Evolutionary conservation across 2,113 vertebrate genomes (phyloP), one percentile per base, ranked within the genome.

Genomic region (Lamprotornis superbus): DNA sequence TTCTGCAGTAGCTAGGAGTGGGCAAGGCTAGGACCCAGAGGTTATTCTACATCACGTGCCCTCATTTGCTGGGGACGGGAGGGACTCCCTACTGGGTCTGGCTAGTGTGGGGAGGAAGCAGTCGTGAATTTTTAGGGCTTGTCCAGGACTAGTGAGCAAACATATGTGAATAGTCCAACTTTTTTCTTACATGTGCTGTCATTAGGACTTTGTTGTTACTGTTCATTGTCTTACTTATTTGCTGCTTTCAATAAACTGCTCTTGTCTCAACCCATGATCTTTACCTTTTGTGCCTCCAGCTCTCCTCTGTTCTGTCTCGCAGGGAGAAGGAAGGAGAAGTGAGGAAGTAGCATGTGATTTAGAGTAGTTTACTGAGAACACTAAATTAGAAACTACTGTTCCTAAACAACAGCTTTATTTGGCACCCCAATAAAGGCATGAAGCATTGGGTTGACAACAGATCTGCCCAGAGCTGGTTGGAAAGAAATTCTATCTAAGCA

Each of bases 141-240:
- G 17, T 65, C 10, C 42, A 56, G 28, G 12, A 56, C 7, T 7
- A 2, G 3, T 42, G 16, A 31, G 20, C 3, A 76, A 86, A 50
- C 13, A n/a, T 7, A 18, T 12, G 15, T n/a, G 25, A 42, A 42
- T 25, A 59, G 16, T 35, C 30, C 21, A 24, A 20, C 5, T 35
- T 56, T 25, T 67, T 67, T 76, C 30, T 76, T 57, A 14, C 13
- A 5, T 49, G 7, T 20, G 30, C 35, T 76, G 35, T 35, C 37
- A 25, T 50, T 42, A 49, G 24, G 13, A 49, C 25, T 75, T 57
- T 11, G 20, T 10, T 57, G 12, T n/a, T n/a, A 24, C 20, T 57
- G 7, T 44, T 44, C 0, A 0, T 5, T 44, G 8, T 42, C 53
- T 57, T 64, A n/a, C 7, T 22, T 76, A 25, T 40, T 24, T 30